phyloP scores from a whole-genome alignment of 1,140 invertebrate genomes.

The Papilio polyxenes region DNA sequence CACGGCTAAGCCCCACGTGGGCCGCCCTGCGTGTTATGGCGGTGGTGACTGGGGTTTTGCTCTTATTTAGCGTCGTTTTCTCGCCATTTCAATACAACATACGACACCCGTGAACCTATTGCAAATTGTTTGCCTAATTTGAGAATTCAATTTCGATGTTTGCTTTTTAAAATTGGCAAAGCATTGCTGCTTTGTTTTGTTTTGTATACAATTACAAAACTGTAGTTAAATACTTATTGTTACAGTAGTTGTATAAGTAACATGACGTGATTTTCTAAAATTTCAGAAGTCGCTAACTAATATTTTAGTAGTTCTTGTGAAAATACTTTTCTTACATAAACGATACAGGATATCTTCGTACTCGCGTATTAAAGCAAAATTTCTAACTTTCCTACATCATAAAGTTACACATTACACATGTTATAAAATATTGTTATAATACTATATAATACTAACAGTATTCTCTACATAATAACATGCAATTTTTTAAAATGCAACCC shows the following conservation, averaged over 20 bases:
- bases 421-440: background rate
- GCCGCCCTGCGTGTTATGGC: conserved; percentile 60
- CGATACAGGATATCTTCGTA: background rate
- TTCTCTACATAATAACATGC: background rate
- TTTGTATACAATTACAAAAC: background rate
- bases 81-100: conserved; percentile 30
- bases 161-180: background rate
- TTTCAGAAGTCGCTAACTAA: too few species aligned
- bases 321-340: background rate
- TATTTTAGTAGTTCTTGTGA: background rate
- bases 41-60: conserved; percentile 55
- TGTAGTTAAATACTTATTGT: background rate
- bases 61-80: conserved; percentile 45
- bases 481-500: conserved; percentile 5
- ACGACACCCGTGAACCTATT: background rate
- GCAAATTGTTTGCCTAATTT: conserved; percentile 30
- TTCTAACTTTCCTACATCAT: too few species aligned
- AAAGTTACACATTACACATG: background rate
- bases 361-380: background rate
- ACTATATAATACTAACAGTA: too few species aligned
- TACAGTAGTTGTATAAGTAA: background rate
- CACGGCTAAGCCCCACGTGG: conserved; percentile 51
- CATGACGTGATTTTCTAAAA: background rate
- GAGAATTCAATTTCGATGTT: conserved; percentile 37
- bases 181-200: background rate